Evolutionary conservation across 2,888 invertebrate genomes (phyloP), one percentile per base, ranked within the genome.

Genomic region (Tiliacea citrago): DNA sequence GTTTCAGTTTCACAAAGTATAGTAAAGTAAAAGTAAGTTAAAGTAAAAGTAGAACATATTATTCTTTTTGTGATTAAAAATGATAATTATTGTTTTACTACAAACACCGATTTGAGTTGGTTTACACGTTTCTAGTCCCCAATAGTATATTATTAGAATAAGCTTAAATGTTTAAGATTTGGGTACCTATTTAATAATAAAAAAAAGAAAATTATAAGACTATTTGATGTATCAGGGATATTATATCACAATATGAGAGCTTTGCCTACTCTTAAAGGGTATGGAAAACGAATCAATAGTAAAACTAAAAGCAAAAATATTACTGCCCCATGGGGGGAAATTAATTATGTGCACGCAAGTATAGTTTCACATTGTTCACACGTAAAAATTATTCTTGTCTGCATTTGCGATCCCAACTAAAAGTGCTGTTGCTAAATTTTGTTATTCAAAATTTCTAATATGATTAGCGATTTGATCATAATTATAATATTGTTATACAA

Each of bases 41-140:
- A 57, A 21, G 16, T 58, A n/a, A 21, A 57, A 66, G 6, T 65
- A 49, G 2, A 21, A 49, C 0, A 9, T 45, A 24, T 42, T 47
- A 51, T 21, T 29, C 13, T 45, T 51, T 42, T 47, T 24, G 9
- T 42, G 16, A 45, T 55, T 5, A 16, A 55, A 49, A 69, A n/a
- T 35, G 10, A 42, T 68, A 58, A 24, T 42, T 68, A 53, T 10
- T n/a, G n/a, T n/a, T 35, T 53, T 0, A 61, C 21, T 70, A 47
- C 18, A 62, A 45, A 39, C 42, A 63, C 16, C 0, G 10, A 67
- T 65, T 69, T 74, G 35, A 57, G 6, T 61, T 53, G 29, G 68
- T 71, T 62, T 45, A 69, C 45, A 70, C 18, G 8, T 42, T 79
- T 83, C 82, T 82, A 82, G 82, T 83, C 82, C 18, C 3, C n/a